Base-by-base conservation (phyloP, 37 sponge, comb jelly and placozoan genomes). In the Chondrilla cf. caribensis region DNA sequence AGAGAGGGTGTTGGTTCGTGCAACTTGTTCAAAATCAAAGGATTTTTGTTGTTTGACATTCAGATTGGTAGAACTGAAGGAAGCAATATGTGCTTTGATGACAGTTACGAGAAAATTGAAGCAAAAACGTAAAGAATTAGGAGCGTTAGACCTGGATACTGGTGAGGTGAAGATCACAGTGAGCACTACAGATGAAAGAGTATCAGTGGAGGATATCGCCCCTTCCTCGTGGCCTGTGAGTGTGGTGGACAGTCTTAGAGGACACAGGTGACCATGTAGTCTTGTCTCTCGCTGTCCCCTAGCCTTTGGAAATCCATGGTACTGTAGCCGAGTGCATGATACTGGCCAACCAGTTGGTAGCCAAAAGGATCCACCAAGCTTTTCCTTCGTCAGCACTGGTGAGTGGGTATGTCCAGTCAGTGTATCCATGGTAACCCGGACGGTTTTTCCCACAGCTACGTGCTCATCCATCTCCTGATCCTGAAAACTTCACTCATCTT, bases 241-340 rank as follows among this genome's bases (percentile, higher is more conserved):
- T 47, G 51, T n/a, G n/a, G n/a, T n/a, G n/a, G n/a, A n/a, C n/a
- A n/a, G n/a, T n/a, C n/a, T n/a, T n/a, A n/a, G n/a, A n/a, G n/a
- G n/a, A n/a, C n/a, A n/a, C n/a, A n/a, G n/a, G n/a, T n/a, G n/a
- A 47, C 6, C 11, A 47, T 47, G 51, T 47, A 47, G 51, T 11
- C 11, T 6, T 47, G 51, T 47, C 11, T 11, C 51, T 47, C 51
- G 11, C n/a, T 31, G 21, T 14, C 54, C 37, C 35, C 0, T 55
- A 93, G 93, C 82, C 84, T 37, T 58, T 93, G 33, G 87, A 89
- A 43, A 75, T 89, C 40, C 93, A 93, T 55, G 90, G 89, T 38
- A 84, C 84, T 0, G 60, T 93, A 9, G 93, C 93, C 28, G 93
- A 93, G 78, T 89, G 90, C 33, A 93, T 93, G 93, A 93, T 93